Percentiles rank a stretch among this genome's conserved stretches.
These are phyloP conservation scores for Fulmarus glacialis DNA, from an alignment of 2,113 vertebrate species.

Conservation along the genomic window DNA sequence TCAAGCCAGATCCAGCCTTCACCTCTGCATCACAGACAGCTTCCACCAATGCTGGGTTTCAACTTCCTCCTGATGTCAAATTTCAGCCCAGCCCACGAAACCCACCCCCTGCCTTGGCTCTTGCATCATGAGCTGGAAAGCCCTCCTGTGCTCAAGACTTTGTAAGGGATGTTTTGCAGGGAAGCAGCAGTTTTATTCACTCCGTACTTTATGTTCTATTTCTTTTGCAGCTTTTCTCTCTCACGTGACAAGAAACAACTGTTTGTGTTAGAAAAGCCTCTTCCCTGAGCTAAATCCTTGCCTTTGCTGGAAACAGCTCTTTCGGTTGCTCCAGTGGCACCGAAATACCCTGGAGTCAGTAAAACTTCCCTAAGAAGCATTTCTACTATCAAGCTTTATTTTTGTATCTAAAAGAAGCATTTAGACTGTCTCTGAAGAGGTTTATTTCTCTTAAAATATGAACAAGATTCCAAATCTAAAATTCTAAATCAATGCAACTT, in stretches of 20 bases:
- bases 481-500: neutral
- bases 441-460: neutral
- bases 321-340: neutral
- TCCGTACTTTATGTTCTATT: neutral
- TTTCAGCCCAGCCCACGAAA: constrained; percentile 2
- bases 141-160: neutral
- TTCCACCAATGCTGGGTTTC: constrained; percentile 17
- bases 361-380: neutral
- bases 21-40: constrained; percentile 16
- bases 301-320: neutral
- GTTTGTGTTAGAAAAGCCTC: neutral
- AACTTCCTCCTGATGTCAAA: neutral
- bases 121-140: neutral
- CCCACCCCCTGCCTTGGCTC: neutral
- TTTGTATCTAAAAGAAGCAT: neutral
- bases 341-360: neutral
- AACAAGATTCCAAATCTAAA: neutral
- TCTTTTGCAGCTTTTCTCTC: neutral
- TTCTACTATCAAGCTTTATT: neutral
- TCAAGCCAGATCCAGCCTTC: neutral
- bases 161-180: neutral
- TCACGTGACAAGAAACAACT: neutral
- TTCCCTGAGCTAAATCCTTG: neutral
- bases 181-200: neutral
- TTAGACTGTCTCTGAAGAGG: neutral